Base-by-base conservation (phyloP, 2,113 vertebrate genomes). In the Pardalotus punctatus region DNA sequence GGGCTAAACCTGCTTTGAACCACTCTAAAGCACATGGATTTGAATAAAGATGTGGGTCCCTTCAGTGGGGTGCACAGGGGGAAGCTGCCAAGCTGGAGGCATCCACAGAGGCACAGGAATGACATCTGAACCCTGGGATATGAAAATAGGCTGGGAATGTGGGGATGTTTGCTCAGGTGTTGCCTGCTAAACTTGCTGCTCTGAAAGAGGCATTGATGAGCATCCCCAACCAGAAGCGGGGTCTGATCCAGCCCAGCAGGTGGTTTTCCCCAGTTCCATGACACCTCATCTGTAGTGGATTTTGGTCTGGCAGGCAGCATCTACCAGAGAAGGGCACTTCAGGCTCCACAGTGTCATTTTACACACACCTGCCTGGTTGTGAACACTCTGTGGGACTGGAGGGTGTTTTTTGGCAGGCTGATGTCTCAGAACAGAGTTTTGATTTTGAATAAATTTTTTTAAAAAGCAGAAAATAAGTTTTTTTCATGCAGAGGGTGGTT, bases 151-250 rank as follows among this genome's bases (percentile, higher is more conserved):
- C 48, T 89, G 48, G 65, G 51, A 91, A 66, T 0, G 2, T 0
- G 1, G 24, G 33, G 13, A 33, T 93, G 50, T 93, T 96, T 92
- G 85, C 54, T 90, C 85, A 85, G 85, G 81, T 85, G 88, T 48
- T 70, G 56, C 6, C 6, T 57, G 36, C 54, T 43, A 45, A 85
- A 47, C 36, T 23, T 43, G 21, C 47, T 79, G 36, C 74, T 79
- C 70, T 94, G 81, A 84, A 87, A 81, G 90, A 84, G 13, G 14
- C 64, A 76, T 67, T 90, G 87, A 85, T 87, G 85, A 93, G 50
- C 53, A 35, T 5, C 27, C 19, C 12, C 1, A 2, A 2, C 25
- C 61, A 71, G 60, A 57, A 79, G 27, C 3, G 0, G 11, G 35
- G 33, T 51, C 60, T 57, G 22, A 69, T 87, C 74, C 65, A 79